These are phyloP conservation scores for Meriones psammophilus DNA, from an alignment of 2,797 vertebrate species.

Conservation along the genomic window DNA sequence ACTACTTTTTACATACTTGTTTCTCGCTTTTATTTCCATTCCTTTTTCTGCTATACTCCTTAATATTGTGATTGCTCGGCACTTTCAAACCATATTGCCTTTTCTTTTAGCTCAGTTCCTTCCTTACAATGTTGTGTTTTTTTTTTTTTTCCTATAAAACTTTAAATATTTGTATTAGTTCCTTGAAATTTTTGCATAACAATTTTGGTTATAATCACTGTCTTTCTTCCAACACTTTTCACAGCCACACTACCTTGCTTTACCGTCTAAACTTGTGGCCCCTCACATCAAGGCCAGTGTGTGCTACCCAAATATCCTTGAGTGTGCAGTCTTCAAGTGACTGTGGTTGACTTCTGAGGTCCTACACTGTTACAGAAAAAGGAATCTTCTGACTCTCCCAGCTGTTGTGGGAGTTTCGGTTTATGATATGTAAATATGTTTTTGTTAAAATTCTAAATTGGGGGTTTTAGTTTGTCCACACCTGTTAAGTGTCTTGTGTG, in stretches of 20 bases:
- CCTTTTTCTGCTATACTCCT: background rate
- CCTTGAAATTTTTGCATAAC: background rate
- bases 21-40: conserved; percentile 37
- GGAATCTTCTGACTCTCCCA: background rate
- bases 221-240: background rate
- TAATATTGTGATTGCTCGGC: background rate
- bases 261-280: background rate
- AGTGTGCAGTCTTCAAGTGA: no score
- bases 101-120: background rate
- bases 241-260: background rate
- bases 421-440: no score
- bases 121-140: background rate
- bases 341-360: no score
- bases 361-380: background rate
- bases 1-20: background rate
- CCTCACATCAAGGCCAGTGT: background rate
- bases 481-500: no score
- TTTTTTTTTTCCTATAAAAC: background rate
- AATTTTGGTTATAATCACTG: background rate
- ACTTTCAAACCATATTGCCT: conserved; percentile 11
- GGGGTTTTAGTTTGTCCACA: no score
- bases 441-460: no score
- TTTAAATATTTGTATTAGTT: background rate
- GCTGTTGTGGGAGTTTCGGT: no score
- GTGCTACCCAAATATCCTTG: background rate